phyloP scores from a whole-genome alignment of 2,797 vertebrate species.

The Atherinosoma microstoma region DNA sequence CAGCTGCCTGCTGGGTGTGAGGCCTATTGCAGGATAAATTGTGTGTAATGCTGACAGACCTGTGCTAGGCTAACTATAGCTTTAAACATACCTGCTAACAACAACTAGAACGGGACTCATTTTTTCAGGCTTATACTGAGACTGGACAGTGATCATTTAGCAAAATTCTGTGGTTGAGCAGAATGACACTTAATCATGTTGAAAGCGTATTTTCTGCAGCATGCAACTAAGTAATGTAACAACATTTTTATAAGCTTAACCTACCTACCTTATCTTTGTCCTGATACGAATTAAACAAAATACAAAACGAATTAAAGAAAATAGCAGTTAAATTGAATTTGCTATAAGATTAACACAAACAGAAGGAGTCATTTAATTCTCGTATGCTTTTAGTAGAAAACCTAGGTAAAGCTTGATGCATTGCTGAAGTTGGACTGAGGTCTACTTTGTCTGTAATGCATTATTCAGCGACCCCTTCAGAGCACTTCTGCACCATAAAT shows the following conservation, averaged over 20 bases:
- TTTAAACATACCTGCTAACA: constrained; percentile 30
- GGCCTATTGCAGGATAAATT: constrained; percentile 69
- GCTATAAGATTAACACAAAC: constrained; percentile 11
- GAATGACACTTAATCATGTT: constrained; percentile 17
- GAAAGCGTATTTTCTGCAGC: constrained; percentile 20
- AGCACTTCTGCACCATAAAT: constrained; percentile 67
- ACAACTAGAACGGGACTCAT: constrained; percentile 14
- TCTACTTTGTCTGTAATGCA: constrained; percentile 64
- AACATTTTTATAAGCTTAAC: background rate
- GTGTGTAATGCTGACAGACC: constrained; percentile 20
- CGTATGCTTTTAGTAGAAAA: constrained; percentile 28
- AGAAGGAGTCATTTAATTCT: constrained; percentile 20
- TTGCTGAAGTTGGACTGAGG: constrained; percentile 57
- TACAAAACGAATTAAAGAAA: background rate
- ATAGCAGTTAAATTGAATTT: constrained; percentile 18
- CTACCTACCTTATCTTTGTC: constrained; percentile 1
- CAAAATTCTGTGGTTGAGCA: constrained; percentile 14
- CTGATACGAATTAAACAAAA: background rate
- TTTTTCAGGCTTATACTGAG: constrained; percentile 19
- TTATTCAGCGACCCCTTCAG: constrained; percentile 62
- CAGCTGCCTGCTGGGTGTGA: constrained; percentile 74
- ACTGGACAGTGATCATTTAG: constrained; percentile 30
- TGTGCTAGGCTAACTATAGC: constrained; percentile 20
- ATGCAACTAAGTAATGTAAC: constrained; percentile 8
- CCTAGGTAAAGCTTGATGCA: constrained; percentile 42